Evolutionary conservation across 2,888 invertebrate genomes (phyloP).

Genomic region (Scelioninae gen. 1): DNA sequence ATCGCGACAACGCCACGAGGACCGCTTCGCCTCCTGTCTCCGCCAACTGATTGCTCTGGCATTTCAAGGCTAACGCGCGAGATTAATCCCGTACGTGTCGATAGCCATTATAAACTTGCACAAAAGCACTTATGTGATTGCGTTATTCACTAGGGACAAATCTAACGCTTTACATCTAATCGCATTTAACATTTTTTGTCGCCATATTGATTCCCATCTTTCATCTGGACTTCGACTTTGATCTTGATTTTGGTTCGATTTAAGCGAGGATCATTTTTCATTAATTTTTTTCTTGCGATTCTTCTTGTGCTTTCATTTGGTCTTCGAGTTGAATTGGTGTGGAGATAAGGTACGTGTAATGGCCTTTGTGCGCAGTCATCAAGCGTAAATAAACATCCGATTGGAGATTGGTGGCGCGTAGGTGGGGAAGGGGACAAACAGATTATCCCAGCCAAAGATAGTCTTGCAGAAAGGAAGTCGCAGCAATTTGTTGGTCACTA

Average conservation of each 20-base stretch:
- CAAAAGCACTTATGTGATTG: constrained; percentile 58
- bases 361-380: constrained; percentile 57
- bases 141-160: constrained; percentile 48
- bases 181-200: too few species aligned
- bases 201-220: constrained; percentile 11
- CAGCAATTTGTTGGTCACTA: too few species aligned
- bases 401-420: constrained; percentile 14
- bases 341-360: constrained; percentile 55
- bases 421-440: neutral
- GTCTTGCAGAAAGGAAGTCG: too few species aligned
- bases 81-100: constrained; percentile 67
- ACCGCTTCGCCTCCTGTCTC: constrained; percentile 63
- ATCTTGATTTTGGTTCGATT: constrained; percentile 1
- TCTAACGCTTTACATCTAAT: constrained; percentile 33
- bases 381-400: constrained; percentile 61
- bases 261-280: too few species aligned
- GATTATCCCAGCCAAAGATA: too few species aligned
- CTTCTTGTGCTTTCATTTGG: neutral
- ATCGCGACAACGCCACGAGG: too few species aligned
- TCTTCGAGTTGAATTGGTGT: constrained; percentile 20
- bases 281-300: too few species aligned
- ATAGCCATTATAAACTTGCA: constrained; percentile 53
- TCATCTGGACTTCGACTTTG: too few species aligned
- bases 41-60: constrained; percentile 67
- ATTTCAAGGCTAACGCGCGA: constrained; percentile 69